Percentiles rank a stretch among this genome's conserved stretches.
Conservation (phyloP, 2,113 vertebrate genomes). For the Laterallus jamaicensis region DNA sequence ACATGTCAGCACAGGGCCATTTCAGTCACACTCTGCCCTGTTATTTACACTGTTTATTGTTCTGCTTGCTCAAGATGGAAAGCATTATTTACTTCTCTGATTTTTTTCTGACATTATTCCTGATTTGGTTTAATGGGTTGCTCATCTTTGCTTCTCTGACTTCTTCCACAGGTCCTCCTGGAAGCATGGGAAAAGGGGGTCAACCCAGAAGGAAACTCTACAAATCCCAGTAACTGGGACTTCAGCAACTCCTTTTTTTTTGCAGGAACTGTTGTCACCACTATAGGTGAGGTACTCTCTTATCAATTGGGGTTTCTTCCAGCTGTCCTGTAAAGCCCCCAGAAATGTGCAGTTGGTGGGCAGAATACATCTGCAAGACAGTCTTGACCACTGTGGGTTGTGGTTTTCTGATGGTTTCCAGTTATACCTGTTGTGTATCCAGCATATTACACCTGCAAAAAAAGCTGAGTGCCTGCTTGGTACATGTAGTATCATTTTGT, state of each 20-base stretch:
- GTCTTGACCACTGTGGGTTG: background rate
- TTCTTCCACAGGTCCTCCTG: conserved; percentile 82
- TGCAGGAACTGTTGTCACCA: conserved; percentile 90
- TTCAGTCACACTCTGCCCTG: background rate
- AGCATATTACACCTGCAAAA: background rate
- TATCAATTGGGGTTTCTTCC: background rate
- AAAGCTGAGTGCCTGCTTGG: background rate
- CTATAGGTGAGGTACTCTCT: conserved; percentile 81
- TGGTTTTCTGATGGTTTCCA: background rate
- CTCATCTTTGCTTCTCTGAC: conserved; percentile 6
- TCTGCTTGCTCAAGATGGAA: background rate
- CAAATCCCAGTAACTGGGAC: conserved; percentile 94
- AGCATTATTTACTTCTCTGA: background rate
- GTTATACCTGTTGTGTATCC: background rate
- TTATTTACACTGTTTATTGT: background rate
- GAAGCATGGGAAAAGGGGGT: conserved; percentile 91
- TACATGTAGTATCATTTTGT: background rate
- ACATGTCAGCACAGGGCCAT: background rate
- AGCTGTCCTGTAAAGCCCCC: background rate
- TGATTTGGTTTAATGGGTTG: background rate
- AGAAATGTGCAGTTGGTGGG: background rate
- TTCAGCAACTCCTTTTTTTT: conserved; percentile 95
- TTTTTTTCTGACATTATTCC: background rate
- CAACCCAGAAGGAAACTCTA: conserved; percentile 90
- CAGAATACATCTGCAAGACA: background rate